phyloP scores from a whole-genome alignment of 2,888 invertebrate genomes.

The Gerris lacustris region DNA sequence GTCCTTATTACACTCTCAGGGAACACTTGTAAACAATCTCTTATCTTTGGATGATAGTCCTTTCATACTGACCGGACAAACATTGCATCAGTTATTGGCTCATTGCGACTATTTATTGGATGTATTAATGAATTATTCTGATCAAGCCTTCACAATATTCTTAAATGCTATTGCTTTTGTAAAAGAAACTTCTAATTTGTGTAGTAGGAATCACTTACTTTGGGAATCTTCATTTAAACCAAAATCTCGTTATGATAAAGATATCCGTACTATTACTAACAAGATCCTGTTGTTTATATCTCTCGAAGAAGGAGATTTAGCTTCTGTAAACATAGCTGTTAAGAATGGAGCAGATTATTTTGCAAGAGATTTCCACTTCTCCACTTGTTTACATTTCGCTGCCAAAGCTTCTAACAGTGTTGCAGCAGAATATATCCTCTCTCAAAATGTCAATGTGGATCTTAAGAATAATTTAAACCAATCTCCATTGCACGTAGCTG shows the following conservation, averaged over 20 bases:
- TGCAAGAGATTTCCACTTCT: not conserved
- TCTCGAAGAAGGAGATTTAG: slow-evolving; percentile 23
- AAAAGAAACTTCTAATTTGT: slow-evolving; percentile 24
- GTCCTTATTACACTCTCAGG: slow-evolving; percentile 22
- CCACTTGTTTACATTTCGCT: not conserved
- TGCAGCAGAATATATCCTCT: not conserved
- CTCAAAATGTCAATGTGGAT: not conserved
- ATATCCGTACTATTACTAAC: slow-evolving; percentile 16
- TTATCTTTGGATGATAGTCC: slow-evolving; percentile 25
- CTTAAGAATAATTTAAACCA: not conserved
- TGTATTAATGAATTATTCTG: slow-evolving; percentile 12
- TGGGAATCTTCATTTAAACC: slow-evolving; percentile 15
- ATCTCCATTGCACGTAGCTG: not conserved
- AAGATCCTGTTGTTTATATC: slow-evolving; percentile 24
- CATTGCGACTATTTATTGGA: slow-evolving; percentile 26
- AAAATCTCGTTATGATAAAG: slow-evolving; percentile 16
- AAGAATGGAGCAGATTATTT: slow-evolving; percentile 1
- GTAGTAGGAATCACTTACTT: slow-evolving; percentile 14
- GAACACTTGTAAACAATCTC: slow-evolving; percentile 20
- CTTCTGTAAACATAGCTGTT: slow-evolving; percentile 18
- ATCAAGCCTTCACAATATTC: too few relatives aligned
- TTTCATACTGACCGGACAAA: slow-evolving; percentile 28
- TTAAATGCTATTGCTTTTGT: slow-evolving; percentile 24
- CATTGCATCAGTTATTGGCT: slow-evolving; percentile 29
- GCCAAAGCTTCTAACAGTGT: not conserved